Base-by-base conservation (phyloP, 2,888 invertebrate species). In the Nemoura dubitans region DNA sequence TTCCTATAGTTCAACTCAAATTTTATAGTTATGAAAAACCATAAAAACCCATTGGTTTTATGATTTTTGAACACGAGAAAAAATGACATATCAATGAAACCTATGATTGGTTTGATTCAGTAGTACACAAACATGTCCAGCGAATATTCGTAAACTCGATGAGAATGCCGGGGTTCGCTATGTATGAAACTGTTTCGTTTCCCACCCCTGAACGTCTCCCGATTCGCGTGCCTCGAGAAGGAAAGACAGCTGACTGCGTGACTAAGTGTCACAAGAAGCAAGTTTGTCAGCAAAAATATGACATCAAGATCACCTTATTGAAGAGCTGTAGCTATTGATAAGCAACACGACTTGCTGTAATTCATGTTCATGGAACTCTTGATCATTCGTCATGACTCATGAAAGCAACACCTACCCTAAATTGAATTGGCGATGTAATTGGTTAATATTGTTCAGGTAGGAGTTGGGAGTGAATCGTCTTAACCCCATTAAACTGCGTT, bases 311-410 rank as follows among this genome's bases (percentile, higher is more conserved):
- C 59, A 59, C 59, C 59, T 59, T 59, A 59, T 59, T 59, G 59
- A 59, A 59, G 59, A 59, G 59, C 59, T 59, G 59, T 59, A 36
- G 36, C 36, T 36, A 59, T 59, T 59, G 59, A 59, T 59, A 59
- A 59, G 59, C 3, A 21, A 16, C 59, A 59, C 21, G 59, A 36
- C 36, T 36, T 36, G 36, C 5, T 6, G 36, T 36, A 36, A 36
- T 36, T 59, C 59, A 59, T 59, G 59, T 59, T 59, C 59, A 36
- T 59, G 59, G 14, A 3, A 59, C 59, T 21, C 59, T 59, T 59
- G 36, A 36, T 36, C n/a, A n/a, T n/a, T n/a, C n/a, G n/a, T n/a
- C n/a, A 36, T 36, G 36, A 6, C 10, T 36, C 36, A 36, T 36
- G 36, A 36, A 36, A 10, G 10, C 36, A 36, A 10, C 3, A 36